Conservation (phyloP, 2,797 vertebrate genomes). For the Zalophus californianus region DNA sequence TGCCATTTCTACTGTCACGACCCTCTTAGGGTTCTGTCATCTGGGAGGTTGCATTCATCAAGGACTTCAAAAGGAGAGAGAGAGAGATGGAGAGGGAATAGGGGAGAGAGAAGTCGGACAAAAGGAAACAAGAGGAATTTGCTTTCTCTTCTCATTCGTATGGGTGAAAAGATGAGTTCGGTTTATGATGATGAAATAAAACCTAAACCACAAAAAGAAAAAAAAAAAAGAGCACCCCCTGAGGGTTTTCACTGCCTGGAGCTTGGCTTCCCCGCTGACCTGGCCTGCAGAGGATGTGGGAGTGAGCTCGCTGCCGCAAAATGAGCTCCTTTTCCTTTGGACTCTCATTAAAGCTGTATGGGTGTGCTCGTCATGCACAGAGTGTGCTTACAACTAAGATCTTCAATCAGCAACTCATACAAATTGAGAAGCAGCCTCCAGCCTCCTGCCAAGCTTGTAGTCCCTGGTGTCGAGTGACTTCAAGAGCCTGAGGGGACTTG, state of each 20-base stretch:
- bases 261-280: constrained; percentile 19
- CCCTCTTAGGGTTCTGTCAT: neutral
- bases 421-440: constrained; percentile 57
- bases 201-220: too few species aligned
- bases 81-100: neutral
- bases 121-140: neutral
- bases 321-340: constrained; percentile 73
- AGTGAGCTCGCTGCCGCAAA: constrained; percentile 66
- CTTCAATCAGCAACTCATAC: constrained; percentile 59
- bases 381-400: constrained; percentile 67
- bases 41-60: too few species aligned
- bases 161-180: neutral
- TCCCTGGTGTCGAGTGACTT: constrained; percentile 3
- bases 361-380: constrained; percentile 63
- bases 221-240: neutral
- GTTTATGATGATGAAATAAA: too few species aligned
- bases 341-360: constrained; percentile 63
- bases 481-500: neutral
- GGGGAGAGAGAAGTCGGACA: too few species aligned
- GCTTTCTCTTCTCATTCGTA: constrained; percentile 78
- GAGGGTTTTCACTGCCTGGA: constrained; percentile 65
- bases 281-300: constrained; percentile 77
- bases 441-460: neutral
- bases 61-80: neutral
- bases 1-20: neutral